phyloP scores from a whole-genome alignment of 2,797 vertebrate species.

The Schizopygopsis pylzovi region DNA sequence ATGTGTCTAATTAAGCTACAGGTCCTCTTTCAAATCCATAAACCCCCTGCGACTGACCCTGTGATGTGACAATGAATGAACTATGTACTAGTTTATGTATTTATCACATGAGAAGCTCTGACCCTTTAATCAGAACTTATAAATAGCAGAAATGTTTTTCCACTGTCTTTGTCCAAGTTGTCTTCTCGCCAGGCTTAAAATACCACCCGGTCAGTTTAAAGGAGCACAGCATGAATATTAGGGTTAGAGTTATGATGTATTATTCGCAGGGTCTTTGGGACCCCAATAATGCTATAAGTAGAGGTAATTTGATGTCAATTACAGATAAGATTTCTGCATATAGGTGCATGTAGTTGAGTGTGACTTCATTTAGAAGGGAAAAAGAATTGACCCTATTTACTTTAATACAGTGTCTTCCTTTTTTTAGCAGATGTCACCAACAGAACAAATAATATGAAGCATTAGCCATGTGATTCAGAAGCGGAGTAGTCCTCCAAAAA shows the following conservation, averaged over 20 bases:
- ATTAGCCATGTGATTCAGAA: neutral
- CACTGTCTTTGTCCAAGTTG: slow-evolving; percentile 49
- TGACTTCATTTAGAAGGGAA: neutral
- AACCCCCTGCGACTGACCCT: neutral
- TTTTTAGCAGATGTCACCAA: neutral
- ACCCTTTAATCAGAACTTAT: slow-evolving; percentile 39
- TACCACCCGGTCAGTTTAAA: slow-evolving; percentile 31
- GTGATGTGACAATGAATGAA: slow-evolving; percentile 42
- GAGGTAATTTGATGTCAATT: neutral
- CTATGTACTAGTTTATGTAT: slow-evolving; percentile 31
- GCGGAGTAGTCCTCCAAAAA: neutral
- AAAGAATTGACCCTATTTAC: neutral
- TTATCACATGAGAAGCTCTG: slow-evolving; percentile 41
- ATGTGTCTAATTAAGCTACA: slow-evolving; percentile 30
- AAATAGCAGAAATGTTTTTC: slow-evolving; percentile 57
- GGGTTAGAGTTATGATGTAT: neutral
- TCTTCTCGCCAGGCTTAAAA: slow-evolving; percentile 41
- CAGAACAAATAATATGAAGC: neutral
- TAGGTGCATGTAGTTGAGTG: neutral
- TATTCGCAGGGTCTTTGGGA: neutral
- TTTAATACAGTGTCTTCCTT: neutral
- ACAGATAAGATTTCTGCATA: slow-evolving; percentile 12
- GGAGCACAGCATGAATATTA: neutral
- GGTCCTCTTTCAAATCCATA: slow-evolving; percentile 22
- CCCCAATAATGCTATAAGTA: neutral